Conservation (phyloP, 2,113 vertebrate species). For the Gobio gobio region DNA sequence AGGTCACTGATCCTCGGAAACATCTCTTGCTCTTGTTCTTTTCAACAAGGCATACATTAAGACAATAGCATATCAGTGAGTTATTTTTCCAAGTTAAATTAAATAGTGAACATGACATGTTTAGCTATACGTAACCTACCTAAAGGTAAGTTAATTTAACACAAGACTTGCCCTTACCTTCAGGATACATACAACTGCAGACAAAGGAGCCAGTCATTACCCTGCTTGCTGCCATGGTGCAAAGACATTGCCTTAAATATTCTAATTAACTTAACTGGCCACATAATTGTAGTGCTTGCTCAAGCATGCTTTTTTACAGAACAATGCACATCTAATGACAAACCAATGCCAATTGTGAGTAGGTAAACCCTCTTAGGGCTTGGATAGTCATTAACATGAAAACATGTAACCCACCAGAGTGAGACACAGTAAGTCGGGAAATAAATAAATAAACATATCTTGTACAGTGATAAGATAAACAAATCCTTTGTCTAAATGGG, state of each 20-base stretch:
- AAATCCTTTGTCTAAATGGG: conserved; percentile 67
- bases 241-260: conserved; percentile 58
- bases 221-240: conserved; percentile 25
- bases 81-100: not conserved
- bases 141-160: conserved; percentile 14
- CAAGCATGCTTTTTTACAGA: conserved; percentile 69
- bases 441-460: conserved; percentile 46
- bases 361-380: conserved; percentile 70
- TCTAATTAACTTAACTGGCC: conserved; percentile 74
- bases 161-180: not conserved
- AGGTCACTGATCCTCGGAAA: not conserved
- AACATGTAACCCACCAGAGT: conserved; percentile 62
- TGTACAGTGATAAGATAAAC: conserved; percentile 69
- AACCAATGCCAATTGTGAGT: conserved; percentile 71
- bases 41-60: not conserved
- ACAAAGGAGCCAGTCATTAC: conserved; percentile 10
- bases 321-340: conserved; percentile 74
- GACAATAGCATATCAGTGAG: not conserved
- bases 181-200: not conserved
- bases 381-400: conserved; percentile 67
- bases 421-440: conserved; percentile 47
- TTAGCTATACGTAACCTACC: not conserved
- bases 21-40: not conserved
- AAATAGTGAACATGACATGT: not conserved
- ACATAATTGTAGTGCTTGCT: conserved; percentile 73